Conservation (phyloP, 1,140 invertebrate genomes). For the Probaryconus sp. region DNA sequence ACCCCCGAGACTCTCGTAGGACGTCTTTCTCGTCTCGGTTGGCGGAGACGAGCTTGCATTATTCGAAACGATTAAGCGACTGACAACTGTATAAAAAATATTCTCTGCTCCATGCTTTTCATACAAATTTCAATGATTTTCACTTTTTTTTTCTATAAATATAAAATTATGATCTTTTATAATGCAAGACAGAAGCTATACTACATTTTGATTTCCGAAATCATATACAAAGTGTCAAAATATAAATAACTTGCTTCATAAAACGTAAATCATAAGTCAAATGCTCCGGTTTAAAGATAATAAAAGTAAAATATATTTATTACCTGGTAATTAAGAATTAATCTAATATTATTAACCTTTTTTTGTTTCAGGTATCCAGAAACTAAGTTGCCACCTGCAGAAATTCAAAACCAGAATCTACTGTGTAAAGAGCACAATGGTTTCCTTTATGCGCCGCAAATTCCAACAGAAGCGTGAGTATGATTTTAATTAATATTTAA, state of each 20-base stretch:
- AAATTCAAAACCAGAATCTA: constrained; percentile 67
- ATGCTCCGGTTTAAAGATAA: too few species aligned
- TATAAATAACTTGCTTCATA: too few species aligned
- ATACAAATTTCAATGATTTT: constrained; percentile 31
- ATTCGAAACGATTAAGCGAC: constrained; percentile 70
- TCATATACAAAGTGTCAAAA: too few species aligned
- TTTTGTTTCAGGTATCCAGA: constrained; percentile 69
- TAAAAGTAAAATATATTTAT: too few species aligned
- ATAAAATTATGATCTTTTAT: too few species aligned
- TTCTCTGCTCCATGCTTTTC: constrained; percentile 16
- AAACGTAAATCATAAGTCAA: too few species aligned
- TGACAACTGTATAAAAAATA: constrained; percentile 69
- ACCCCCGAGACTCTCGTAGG: constrained; percentile 71
- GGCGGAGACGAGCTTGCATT: constrained; percentile 67
- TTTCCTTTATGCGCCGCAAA: constrained; percentile 64
- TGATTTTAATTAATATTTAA: constrained; percentile 12
- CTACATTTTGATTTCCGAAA: too few species aligned
- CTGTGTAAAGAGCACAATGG: constrained; percentile 72
- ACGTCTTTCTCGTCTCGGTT: constrained; percentile 66
- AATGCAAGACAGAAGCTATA: too few species aligned
- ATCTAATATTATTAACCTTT: neutral
- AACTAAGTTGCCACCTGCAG: constrained; percentile 63
- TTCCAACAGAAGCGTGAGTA: constrained; percentile 68
- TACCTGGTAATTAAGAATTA: too few species aligned
- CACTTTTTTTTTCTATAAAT: neutral